These are phyloP conservation scores for Epizoanthus ramosus DNA, from an alignment of 92 coral and sea anemone species.

Conservation along the genomic window DNA sequence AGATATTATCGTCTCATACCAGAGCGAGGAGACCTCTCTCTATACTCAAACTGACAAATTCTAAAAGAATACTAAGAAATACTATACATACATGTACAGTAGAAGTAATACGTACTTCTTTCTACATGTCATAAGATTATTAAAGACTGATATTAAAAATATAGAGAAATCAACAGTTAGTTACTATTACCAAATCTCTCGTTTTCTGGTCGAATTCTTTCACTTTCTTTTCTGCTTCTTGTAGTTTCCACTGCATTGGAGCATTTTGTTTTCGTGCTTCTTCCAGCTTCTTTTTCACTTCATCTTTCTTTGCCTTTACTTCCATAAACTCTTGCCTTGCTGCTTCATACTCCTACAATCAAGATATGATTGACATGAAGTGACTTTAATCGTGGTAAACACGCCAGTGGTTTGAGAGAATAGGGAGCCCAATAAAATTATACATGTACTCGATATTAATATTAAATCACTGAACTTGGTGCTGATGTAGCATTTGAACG, in stretches of 20 bases:
- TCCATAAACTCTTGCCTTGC: conserved; percentile 87
- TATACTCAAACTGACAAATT: no score
- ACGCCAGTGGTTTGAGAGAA: neutral
- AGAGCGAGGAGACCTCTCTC: no score
- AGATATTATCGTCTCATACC: no score
- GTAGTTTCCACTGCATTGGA: conserved; percentile 79
- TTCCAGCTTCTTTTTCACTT: conserved; percentile 70
- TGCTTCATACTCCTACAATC: conserved; percentile 86
- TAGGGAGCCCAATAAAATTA: no score
- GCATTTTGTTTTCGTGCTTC: conserved; percentile 73
- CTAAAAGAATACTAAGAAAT: no score
- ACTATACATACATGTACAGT: no score
- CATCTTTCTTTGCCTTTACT: conserved; percentile 70
- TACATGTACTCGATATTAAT: no score
- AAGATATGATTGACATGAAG: neutral
- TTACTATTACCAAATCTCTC: conserved; percentile 67
- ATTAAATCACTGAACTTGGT: no score
- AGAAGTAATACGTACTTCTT: no score
- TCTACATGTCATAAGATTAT: no score
- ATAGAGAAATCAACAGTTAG: neutral
- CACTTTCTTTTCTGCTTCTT: conserved; percentile 64
- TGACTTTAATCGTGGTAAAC: neutral
- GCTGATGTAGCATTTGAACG: no score
- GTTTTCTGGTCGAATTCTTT: conserved; percentile 64
- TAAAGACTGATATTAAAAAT: no score